Evolutionary conservation across 1,140 invertebrate genomes (phyloP).

Genomic region (Drosophila pachea): DNA sequence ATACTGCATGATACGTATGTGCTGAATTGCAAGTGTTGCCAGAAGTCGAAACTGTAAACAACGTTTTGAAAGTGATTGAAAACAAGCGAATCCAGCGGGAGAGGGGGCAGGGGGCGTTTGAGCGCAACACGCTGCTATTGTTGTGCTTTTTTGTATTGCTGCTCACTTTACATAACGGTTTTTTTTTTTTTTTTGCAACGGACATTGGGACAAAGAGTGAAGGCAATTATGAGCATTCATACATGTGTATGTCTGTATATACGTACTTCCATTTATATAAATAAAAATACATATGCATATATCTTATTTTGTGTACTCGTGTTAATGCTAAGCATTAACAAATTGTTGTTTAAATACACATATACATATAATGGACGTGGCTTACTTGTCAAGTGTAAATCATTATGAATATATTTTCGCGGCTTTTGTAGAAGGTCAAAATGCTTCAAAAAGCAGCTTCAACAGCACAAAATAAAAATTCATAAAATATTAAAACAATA

Average conservation of each 20-base stretch:
- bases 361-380: conserved; percentile 14
- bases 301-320: conserved; percentile 15
- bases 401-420: conserved; percentile 44
- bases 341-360: conserved; percentile 25
- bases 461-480: conserved; percentile 22
- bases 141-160: conserved; percentile 27
- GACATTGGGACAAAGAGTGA: conserved; percentile 6
- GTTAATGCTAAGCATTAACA: conserved; percentile 27
- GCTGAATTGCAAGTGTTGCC: conserved; percentile 35
- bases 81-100: conserved; percentile 9
- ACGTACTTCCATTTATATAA: no score
- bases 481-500: conserved; percentile 26
- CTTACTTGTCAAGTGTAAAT: conserved; percentile 47
- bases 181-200: conserved; percentile 16
- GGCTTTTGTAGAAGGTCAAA: conserved; percentile 48
- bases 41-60: conserved; percentile 56
- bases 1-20: neutral
- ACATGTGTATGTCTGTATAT: conserved; percentile 6
- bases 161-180: conserved; percentile 37
- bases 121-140: conserved; percentile 36
- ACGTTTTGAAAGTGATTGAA: conserved; percentile 40
- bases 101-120: neutral
- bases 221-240: conserved; percentile 16
- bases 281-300: conserved; percentile 11
- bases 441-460: conserved; percentile 30